Percentiles rank a stretch among this genome's conserved stretches.
Evolutionary conservation across 2,113 vertebrate species (phyloP).

Genomic region (Martes martes): DNA sequence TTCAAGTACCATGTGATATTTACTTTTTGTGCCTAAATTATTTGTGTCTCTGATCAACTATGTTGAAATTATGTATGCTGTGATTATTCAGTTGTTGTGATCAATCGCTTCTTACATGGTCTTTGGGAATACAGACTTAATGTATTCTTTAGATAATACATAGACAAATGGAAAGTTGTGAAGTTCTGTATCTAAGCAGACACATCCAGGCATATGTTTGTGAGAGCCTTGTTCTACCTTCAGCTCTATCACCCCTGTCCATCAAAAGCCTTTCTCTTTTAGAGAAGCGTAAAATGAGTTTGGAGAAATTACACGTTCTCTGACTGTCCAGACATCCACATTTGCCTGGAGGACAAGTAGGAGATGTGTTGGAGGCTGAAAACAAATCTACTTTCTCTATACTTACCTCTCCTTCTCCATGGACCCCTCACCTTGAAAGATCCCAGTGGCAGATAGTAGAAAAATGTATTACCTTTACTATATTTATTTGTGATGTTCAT

Average conservation of each 20-base stretch:
- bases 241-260: neutral
- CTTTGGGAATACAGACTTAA: neutral
- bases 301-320: neutral
- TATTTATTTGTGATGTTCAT: neutral
- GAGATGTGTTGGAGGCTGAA: neutral
- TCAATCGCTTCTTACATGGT: neutral
- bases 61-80: neutral
- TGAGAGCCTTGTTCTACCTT: neutral
- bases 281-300: neutral
- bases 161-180: neutral
- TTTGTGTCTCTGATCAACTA: neutral
- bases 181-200: neutral
- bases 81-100: neutral
- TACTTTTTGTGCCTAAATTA: neutral
- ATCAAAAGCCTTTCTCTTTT: neutral
- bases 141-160: neutral
- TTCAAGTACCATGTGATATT: neutral
- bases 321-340: neutral
- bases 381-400: neutral
- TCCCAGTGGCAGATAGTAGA: neutral
- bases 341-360: neutral
- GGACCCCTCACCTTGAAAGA: neutral
- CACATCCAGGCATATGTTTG: neutral
- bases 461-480: neutral
- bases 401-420: neutral